Evolutionary conservation across 30 jellyfish, hydroid and myxozoan species (phyloP).

Genomic region (Clytia hemisphaerica): DNA sequence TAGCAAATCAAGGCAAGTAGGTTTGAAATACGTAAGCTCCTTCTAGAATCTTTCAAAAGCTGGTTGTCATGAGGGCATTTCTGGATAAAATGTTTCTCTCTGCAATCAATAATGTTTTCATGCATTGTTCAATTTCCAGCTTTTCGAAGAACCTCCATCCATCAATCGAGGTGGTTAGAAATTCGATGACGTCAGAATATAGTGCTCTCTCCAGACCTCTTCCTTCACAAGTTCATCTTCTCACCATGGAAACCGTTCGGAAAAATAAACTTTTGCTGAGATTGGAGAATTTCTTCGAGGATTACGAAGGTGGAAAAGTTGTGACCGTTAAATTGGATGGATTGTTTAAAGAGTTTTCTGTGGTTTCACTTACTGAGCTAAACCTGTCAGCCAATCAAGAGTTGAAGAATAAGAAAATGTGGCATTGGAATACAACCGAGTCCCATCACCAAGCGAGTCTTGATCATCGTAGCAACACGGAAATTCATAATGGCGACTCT

Average conservation of each 20-base stretch:
- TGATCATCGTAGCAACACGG: not conserved
- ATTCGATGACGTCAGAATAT: slow-evolving; percentile 43
- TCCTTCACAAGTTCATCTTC: slow-evolving; percentile 77
- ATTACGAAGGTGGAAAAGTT: slow-evolving; percentile 75
- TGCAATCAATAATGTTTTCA: not conserved
- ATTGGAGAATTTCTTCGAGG: slow-evolving; percentile 66
- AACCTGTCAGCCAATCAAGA: slow-evolving; percentile 79
- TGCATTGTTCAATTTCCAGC: slow-evolving; percentile 26
- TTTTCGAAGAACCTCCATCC: slow-evolving; percentile 54
- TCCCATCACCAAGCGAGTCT: not conserved
- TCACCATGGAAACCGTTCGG: slow-evolving; percentile 61
- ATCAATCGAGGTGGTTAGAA: slow-evolving; percentile 35
- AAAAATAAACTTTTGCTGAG: slow-evolving; percentile 38
- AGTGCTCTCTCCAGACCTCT: slow-evolving; percentile 43
- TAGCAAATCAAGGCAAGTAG: too few species aligned
- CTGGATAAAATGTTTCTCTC: not conserved
- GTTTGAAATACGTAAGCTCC: too few species aligned
- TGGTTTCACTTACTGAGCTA: slow-evolving; percentile 48
- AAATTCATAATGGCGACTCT: too few species aligned
- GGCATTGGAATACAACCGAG: slow-evolving; percentile 65
- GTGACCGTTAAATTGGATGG: slow-evolving; percentile 43
- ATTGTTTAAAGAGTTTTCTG: slow-evolving; percentile 55
- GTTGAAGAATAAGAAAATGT: slow-evolving; percentile 51
- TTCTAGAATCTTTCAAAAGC: too few species aligned
- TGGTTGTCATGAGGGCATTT: too few species aligned